Conservation (phyloP, 2,113 vertebrate genomes). For the Abramis brama region DNA sequence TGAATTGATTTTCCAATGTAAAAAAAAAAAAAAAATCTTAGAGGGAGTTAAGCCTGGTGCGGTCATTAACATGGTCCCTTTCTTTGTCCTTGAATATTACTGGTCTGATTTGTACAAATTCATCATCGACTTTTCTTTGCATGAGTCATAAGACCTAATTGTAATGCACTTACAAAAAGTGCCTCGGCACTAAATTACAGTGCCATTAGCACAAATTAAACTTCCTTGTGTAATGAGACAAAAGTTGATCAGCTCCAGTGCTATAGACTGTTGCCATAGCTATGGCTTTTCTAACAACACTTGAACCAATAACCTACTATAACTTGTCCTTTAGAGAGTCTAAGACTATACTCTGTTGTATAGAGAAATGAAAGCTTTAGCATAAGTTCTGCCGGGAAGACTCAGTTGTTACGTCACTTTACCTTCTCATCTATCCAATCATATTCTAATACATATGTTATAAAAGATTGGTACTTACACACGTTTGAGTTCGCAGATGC, state of each 20-base stretch:
- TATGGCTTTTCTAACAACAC: not conserved
- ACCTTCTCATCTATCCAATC: too few relatives aligned
- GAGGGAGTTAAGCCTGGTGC: constrained; percentile 30
- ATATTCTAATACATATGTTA: too few relatives aligned
- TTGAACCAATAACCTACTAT: not conserved
- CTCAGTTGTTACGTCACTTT: too few relatives aligned
- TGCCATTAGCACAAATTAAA: constrained; percentile 41
- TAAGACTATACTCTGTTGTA: not conserved
- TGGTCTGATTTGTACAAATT: constrained; percentile 28
- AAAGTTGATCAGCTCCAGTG: constrained; percentile 18
- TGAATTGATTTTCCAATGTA: constrained; percentile 31
- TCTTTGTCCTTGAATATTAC: constrained; percentile 30
- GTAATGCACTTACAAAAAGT: constrained; percentile 24
- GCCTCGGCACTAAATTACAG: constrained; percentile 14
- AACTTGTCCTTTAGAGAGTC: not conserved
- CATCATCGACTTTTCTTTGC: constrained; percentile 7
- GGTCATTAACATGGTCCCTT: constrained; percentile 25
- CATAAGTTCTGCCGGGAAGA: too few relatives aligned
- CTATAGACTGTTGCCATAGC: not conserved
- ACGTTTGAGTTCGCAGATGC: too few relatives aligned
- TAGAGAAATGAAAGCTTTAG: not conserved
- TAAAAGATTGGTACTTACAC: too few relatives aligned
- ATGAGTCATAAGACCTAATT: not conserved
- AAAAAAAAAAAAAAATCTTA: constrained; percentile 12
- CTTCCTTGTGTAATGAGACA: constrained; percentile 10